Conservation (phyloP, 2,797 vertebrate genomes). For the Heteromormyrus szaboi region DNA sequence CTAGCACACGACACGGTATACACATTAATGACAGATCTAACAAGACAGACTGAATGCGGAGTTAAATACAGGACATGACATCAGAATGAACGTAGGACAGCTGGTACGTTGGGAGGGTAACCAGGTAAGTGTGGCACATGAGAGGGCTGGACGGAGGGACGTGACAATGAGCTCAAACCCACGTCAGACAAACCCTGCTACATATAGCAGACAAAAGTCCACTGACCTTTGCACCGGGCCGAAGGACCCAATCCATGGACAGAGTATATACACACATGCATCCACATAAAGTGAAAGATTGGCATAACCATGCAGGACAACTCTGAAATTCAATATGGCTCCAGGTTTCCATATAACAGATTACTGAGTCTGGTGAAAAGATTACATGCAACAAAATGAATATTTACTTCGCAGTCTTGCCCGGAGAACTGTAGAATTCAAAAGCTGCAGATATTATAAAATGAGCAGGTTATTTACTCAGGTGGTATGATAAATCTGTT, state of each 20-base stretch:
- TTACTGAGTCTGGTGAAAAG: not conserved
- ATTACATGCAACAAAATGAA: not conserved
- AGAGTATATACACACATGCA: not conserved
- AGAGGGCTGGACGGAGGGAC: too few relatives aligned
- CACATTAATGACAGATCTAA: too few relatives aligned
- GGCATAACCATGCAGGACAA: not conserved
- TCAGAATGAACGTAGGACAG: too few relatives aligned
- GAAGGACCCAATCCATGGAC: not conserved
- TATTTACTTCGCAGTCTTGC: not conserved
- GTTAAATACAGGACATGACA: too few relatives aligned
- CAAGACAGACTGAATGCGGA: too few relatives aligned
- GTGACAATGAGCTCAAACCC: not conserved
- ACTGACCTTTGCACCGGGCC: not conserved
- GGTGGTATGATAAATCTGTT: not conserved
- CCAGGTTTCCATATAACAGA: not conserved
- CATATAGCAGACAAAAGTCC: not conserved
- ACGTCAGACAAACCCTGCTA: not conserved
- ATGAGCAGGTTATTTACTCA: not conserved
- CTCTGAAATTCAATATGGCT: not conserved
- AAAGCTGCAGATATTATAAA: not conserved
- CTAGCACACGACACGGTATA: too few relatives aligned
- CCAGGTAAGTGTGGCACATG: too few relatives aligned
- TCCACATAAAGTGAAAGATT: not conserved
- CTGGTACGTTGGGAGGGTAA: too few relatives aligned
- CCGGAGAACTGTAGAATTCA: not conserved